Conservation (phyloP, 2,888 invertebrate species). For the Silvanus unidentatus region DNA sequence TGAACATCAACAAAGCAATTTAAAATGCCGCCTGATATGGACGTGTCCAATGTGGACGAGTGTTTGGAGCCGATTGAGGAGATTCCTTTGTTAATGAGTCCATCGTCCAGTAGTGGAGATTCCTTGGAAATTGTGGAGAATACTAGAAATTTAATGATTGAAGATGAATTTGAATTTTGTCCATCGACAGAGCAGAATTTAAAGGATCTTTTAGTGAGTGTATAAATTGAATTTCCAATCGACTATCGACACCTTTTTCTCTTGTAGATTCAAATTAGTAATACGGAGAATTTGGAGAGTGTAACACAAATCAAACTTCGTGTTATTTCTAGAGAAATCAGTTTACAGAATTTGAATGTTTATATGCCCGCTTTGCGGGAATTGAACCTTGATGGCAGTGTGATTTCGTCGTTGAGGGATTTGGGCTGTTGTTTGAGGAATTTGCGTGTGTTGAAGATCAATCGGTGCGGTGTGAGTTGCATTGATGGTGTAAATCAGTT, state of each 20-base stretch:
- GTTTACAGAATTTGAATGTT: conserved; percentile 57
- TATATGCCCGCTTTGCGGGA: conserved; percentile 57
- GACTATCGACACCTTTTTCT: background rate
- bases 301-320: conserved; percentile 57
- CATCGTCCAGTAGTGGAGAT: conserved; percentile 5
- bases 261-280: conserved; percentile 46
- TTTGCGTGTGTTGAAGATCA: conserved; percentile 55
- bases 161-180: conserved; percentile 8
- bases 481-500: conserved; percentile 65
- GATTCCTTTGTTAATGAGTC: conserved; percentile 15
- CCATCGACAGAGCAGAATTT: conserved; percentile 28
- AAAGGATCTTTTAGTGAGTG: conserved; percentile 30
- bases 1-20: too few species aligned
- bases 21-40: too few species aligned
- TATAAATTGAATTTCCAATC: background rate
- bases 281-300: conserved; percentile 45
- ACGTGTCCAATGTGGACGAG: too few species aligned
- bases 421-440: conserved; percentile 60
- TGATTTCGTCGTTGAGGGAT: conserved; percentile 60
- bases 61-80: conserved; percentile 4
- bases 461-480: conserved; percentile 59
- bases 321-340: conserved; percentile 60
- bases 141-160: background rate
- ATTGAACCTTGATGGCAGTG: conserved; percentile 62
- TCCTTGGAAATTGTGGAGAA: conserved; percentile 6